Evolutionary conservation across 2,113 vertebrate genomes (phyloP), one percentile per base, ranked within the genome.

Genomic region (Ellobius talpinus): DNA sequence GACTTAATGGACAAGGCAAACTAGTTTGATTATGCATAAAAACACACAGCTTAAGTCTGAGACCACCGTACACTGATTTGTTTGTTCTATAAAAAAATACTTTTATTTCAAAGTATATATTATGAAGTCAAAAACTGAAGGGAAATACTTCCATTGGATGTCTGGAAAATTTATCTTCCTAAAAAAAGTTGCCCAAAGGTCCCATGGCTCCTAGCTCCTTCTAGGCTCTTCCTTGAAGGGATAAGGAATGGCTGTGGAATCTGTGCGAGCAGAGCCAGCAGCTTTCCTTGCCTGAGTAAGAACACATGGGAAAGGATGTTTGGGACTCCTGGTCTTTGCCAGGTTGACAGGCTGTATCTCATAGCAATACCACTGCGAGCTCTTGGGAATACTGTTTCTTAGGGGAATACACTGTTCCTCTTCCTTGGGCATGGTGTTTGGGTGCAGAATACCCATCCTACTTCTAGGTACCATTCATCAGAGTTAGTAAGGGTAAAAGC

Each of bases 1-100:
- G 45, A 52, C n/a, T 55, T 72, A 33, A 47, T 9, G 39, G 29
- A 2, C 16, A 61, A 89, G 87, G 19, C 79, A 74, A 84, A 91
- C 91, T 45, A 91, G n/a, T 33, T 42, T 73, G 36, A 74, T 89
- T 47, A 68, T 61, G 73, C 45, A 23, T 90, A 85, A 93, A 89
- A 89, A 82, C 91, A 77, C 31, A 63, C 29, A 82, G 7, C 26
- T 13, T n/a, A 87, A 26, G 39, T 50, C n/a, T 68, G 29, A 97
- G 45, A 91, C 94, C 82, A 92, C 29, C 55, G 21, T 58, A 19
- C 31, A 14, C 36, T 92, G 55, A 13, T 63, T 63, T 45, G 45
- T 95, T 87, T 78, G 8, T 94, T 42, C 81, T 58, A 21, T 58
- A 17, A 19, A 55, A 55, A 58, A 58, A 58, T 19, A 19, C 55